Conservation (phyloP, 2,888 invertebrate species). For the Tetragnatha montana region DNA sequence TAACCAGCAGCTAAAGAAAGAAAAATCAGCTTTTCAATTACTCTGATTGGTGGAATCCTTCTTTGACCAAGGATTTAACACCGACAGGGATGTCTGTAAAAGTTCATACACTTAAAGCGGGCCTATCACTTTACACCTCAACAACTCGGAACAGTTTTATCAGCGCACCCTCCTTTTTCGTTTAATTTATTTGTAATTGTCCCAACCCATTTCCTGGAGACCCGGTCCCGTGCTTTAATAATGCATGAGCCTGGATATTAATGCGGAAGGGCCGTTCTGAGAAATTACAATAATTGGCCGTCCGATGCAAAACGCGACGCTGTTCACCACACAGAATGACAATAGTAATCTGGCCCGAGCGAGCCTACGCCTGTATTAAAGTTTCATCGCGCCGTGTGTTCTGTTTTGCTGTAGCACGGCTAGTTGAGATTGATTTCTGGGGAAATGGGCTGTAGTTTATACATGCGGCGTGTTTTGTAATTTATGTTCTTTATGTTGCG, state of each 20-base stretch:
- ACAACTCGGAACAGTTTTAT: not conserved
- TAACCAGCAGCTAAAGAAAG: too few relatives aligned
- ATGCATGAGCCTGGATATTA: constrained; percentile 12
- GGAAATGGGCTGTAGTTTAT: too few relatives aligned
- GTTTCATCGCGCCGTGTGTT: not conserved
- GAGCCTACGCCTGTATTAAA: not conserved
- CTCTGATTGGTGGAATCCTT: too few relatives aligned
- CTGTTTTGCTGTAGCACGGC: not conserved
- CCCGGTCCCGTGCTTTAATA: constrained; percentile 13
- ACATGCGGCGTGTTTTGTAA: too few relatives aligned
- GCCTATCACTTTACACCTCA: too few relatives aligned
- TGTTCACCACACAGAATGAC: not conserved
- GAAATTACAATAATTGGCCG: constrained; percentile 19
- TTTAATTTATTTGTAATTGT: constrained; percentile 42
- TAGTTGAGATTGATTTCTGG: too few relatives aligned
- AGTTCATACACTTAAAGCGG: too few relatives aligned
- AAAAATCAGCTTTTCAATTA: too few relatives aligned
- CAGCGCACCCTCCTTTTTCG: not conserved
- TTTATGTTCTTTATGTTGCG: too few relatives aligned
- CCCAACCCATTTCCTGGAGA: constrained; percentile 30
- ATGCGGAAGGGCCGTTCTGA: not conserved
- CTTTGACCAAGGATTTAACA: too few relatives aligned
- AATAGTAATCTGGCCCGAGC: not conserved
- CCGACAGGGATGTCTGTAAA: too few relatives aligned
- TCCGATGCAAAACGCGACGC: constrained; percentile 7